These are phyloP conservation scores for Chrysemys picta DNA, from an alignment of 2,113 vertebrate species.

Conservation along the genomic window DNA sequence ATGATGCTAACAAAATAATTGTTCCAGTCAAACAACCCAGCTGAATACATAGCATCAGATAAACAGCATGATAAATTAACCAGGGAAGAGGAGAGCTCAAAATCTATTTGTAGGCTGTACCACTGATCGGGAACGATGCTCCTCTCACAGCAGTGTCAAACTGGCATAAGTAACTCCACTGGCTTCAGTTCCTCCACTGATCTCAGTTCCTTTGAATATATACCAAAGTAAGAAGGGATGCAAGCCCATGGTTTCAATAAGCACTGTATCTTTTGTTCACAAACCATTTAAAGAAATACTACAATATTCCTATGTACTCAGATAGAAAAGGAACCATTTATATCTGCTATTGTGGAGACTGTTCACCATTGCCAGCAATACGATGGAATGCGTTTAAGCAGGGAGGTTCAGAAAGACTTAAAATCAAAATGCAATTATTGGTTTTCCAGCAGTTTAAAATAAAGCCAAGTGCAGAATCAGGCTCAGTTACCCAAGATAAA, in stretches of 20 bases:
- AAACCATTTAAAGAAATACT: not conserved
- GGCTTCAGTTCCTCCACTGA: not conserved
- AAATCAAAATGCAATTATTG: not conserved
- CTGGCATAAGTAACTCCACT: not conserved
- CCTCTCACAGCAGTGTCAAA: not conserved
- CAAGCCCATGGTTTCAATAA: not conserved
- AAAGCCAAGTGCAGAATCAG: not conserved
- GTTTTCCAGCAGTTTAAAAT: not conserved
- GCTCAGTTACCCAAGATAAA: not conserved
- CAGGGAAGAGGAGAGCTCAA: not conserved
- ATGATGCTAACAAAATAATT: conserved; percentile 46
- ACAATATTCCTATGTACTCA: not conserved
- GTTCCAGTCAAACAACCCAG: not conserved
- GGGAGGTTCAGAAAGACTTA: not conserved
- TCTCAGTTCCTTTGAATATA: not conserved
- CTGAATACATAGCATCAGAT: conserved; percentile 8
- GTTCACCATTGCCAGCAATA: not conserved
- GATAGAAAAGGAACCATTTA: not conserved
- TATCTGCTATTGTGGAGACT: not conserved
- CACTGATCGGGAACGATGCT: conserved; percentile 10
- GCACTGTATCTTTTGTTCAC: not conserved
- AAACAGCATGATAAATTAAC: conserved; percentile 8
- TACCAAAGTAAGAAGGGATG: not conserved
- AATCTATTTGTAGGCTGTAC: conserved; percentile 16
- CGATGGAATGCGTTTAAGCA: not conserved